Base-by-base conservation (phyloP, 2,797 vertebrate species). In the Ptychadena robeensis region DNA sequence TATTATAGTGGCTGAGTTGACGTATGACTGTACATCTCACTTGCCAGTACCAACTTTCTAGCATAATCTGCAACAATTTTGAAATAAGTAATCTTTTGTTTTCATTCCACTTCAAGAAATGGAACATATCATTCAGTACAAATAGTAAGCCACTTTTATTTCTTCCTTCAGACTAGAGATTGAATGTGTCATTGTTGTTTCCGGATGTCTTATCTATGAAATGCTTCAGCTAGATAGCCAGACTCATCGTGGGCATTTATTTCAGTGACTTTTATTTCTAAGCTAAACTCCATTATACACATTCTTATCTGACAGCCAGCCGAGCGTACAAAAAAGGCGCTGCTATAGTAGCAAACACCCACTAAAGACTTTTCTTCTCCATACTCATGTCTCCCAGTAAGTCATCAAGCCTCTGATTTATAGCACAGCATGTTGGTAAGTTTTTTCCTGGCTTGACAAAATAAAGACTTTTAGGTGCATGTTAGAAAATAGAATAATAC, bases 181-280 rank as follows among this genome's bases (percentile, higher is more conserved):
- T 80, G 64, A 69, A 74, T 74, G 38, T 83, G 76, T 80, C 70
- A 79, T 27, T 80, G 70, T 61, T 83, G 77, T 44, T 79, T 83
- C 69, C 37, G 57, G 48, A 73, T 53, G 59, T 68, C 70, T 79
- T 80, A 84, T 79, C 82, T 80, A 37, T 69, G 35, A 80, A 69
- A 79, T 61, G 71, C 68, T 80, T 79, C 76, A 66, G 37, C 38
- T 72, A 78, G 66, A 65, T 82, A 82, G 75, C 53, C 68, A 76
- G 68, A 22, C 67, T 77, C 38, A 71, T 72, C 67, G 57, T 66
- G 38, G 59, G 14, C 59, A 67, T 84, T 84, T 78, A 79, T 79
- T 79, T 84, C 48, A 61, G 69, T 68, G 80, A 27, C 80, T 68
- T 74, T 67, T 75, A 80, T 75, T 74, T 81, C 44, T 30, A 32